phyloP scores from a whole-genome alignment of 2,797 vertebrate species.

The Catostomus latipinnis region DNA sequence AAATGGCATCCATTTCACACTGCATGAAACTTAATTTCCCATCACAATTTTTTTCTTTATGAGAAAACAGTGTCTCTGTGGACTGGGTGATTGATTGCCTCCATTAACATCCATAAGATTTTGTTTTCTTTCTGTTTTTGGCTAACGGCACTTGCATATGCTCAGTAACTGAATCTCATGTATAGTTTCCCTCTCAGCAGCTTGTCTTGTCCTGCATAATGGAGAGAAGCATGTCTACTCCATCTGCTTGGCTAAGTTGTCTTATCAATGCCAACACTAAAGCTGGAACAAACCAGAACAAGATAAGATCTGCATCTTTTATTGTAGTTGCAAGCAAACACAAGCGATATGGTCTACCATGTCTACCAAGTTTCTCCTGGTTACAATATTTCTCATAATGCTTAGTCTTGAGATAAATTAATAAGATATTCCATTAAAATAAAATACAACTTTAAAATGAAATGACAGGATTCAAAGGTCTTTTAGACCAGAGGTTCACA shows the following conservation, averaged over 20 bases:
- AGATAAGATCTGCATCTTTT: constrained; percentile 42
- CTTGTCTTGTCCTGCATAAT: constrained; percentile 51
- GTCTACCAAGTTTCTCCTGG: constrained; percentile 9
- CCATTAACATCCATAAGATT: constrained; percentile 59
- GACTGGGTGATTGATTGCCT: constrained; percentile 68
- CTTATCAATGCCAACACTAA: constrained; percentile 54
- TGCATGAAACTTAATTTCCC: constrained; percentile 58
- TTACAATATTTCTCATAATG: constrained; percentile 14
- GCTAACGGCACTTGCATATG: constrained; percentile 58
- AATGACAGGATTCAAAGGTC: constrained; percentile 1
- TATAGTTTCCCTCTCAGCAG: constrained; percentile 56
- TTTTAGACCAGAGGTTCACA: background rate
- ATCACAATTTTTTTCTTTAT: constrained; percentile 59
- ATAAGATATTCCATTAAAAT: background rate
- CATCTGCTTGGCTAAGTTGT: constrained; percentile 65
- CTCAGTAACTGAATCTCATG: constrained; percentile 49
- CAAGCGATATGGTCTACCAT: constrained; percentile 4
- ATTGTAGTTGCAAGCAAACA: constrained; percentile 31
- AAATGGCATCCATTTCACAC: constrained; percentile 52
- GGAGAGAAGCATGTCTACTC: constrained; percentile 55
- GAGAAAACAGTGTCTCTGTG: constrained; percentile 58
- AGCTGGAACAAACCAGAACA: constrained; percentile 41
- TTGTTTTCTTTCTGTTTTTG: constrained; percentile 50
- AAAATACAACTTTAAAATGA: background rate
- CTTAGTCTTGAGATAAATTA: constrained; percentile 14